phyloP scores from a whole-genome alignment of 2,113 vertebrate species.

The Scalopus aquaticus region DNA sequence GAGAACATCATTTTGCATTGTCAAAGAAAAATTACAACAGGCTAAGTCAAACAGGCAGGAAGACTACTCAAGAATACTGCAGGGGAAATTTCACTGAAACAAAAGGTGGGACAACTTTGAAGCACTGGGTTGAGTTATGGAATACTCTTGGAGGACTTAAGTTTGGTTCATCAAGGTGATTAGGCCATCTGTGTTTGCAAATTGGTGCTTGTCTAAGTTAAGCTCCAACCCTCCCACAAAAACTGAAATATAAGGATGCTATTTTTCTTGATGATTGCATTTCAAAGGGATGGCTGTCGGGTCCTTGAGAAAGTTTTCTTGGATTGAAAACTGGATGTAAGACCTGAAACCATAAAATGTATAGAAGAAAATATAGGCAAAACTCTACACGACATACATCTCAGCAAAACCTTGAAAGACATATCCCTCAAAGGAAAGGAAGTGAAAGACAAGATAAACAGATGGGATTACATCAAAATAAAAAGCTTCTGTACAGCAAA shows the following conservation, averaged over 20 bases:
- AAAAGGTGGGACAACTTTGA: not conserved
- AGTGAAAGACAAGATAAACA: no score
- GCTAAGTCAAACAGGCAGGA: not conserved
- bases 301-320: not conserved
- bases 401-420: no score
- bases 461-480: no score
- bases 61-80: not conserved
- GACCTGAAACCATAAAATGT: no score
- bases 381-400: no score
- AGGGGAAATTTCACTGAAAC: not conserved
- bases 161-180: not conserved
- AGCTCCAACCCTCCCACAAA: not conserved
- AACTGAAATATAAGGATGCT: not conserved
- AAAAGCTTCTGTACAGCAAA: no score
- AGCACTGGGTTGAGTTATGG: accelerated
- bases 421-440: no score
- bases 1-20: not conserved
- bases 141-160: not conserved
- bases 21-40: not conserved
- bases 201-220: not conserved
- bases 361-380: no score
- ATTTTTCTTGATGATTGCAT: not conserved
- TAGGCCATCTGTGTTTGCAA: not conserved
- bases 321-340: no score
- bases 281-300: not conserved